phyloP scores from a whole-genome alignment of 2,797 vertebrate genomes.

The Eospalax fontanierii region DNA sequence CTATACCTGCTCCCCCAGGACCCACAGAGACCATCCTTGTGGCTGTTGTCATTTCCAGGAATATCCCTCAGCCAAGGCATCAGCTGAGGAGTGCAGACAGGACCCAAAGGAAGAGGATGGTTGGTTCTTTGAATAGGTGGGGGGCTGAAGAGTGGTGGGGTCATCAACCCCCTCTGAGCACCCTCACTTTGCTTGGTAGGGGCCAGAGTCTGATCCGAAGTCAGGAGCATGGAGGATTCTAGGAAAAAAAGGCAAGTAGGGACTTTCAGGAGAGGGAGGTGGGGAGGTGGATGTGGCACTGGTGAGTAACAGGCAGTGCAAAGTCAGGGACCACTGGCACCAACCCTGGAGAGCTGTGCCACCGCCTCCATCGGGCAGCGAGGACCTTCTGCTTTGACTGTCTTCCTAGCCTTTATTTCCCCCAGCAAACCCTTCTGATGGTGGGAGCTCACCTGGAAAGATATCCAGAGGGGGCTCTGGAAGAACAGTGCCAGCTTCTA shows the following conservation, averaged over 20 bases:
- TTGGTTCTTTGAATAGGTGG: conserved; percentile 94
- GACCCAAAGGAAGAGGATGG: conserved; percentile 90
- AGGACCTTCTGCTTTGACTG: not conserved
- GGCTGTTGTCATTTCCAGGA: conserved; percentile 85
- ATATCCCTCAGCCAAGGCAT: conserved; percentile 89
- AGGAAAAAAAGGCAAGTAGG: conserved; percentile 29
- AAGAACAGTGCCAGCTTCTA: conserved; percentile 11
- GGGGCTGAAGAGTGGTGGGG: conserved; percentile 94
- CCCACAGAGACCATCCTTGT: conserved; percentile 84
- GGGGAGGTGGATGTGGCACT: not conserved
- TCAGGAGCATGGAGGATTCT: conserved; percentile 76
- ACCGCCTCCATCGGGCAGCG: not conserved
- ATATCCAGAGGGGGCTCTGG: conserved; percentile 35
- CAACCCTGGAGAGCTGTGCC: not conserved
- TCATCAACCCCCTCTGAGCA: conserved; percentile 85
- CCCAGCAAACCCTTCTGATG: not conserved
- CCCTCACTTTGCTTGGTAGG: conserved; percentile 48
- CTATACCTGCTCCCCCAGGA: conserved; percentile 89
- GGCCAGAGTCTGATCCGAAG: conserved; percentile 20
- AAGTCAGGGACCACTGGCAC: not conserved
- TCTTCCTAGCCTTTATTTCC: not conserved
- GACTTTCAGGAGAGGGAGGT: not conserved
- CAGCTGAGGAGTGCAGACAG: conserved; percentile 84
- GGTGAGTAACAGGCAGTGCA: not conserved
- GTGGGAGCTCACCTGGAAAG: conserved; percentile 59